Base-by-base conservation (phyloP, 2,888 invertebrate species). In the Zelleria hepariella region DNA sequence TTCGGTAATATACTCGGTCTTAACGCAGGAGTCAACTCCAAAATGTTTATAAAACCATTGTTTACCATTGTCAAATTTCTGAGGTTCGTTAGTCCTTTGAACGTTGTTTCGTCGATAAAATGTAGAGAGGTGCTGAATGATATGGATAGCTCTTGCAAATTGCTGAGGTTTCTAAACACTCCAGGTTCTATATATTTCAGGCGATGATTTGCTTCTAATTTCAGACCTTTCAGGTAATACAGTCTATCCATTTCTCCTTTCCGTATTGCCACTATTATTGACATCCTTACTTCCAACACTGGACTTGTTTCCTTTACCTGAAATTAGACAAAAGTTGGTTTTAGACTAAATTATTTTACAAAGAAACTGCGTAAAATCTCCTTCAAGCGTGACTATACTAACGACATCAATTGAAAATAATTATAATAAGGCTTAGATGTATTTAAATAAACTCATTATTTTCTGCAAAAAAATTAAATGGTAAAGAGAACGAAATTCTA, bases 171-270 rank as follows among this genome's bases (percentile, higher is more conserved):
- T 20, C 71, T 68, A 66, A 92, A 92, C 0, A 78, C 67, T 6
- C 90, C 89, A 0, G 87, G 80, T 64, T 89, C 79, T 24, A 92
- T 80, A 58, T 75, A 71, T 15, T 65, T 77, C n/a, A 92, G 72
- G 58, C 85, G 77, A 63, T 85, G 83, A 65, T 92, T 92, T 0
- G 89, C 90, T 70, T 91, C 91, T 60, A 92, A 84, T 63, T 87
- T 82, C 10, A 92, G 68, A 3, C 74, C 71, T 66, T 76, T 77
- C 49, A 91, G 65, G 59, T 86, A 78, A 26, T 68, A 70, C 7
- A 86, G 67, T 25, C 66, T 62, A 66, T 81, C 70, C 2, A 91
- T 71, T 66, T 89, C 89, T n/a, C 85, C 87, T 60, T 72, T 74
- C 4, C 64, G 63, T 7, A 91, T 77, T 62, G 75, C 69, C 4